Base-by-base conservation (phyloP, 2,888 invertebrate species). In the Mythimna loreyi region DNA sequence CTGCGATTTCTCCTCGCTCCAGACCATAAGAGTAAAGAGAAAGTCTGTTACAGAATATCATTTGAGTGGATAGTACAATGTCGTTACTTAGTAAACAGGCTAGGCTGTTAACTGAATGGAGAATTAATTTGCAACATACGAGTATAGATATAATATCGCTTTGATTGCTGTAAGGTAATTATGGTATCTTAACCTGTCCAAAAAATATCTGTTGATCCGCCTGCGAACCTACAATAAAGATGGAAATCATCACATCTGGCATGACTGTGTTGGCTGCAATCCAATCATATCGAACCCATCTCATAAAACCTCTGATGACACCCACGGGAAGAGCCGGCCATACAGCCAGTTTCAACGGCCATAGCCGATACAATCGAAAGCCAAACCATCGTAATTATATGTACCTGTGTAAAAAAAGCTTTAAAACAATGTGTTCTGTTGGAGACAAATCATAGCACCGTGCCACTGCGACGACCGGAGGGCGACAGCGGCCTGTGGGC, bases 241-340 rank as follows among this genome's bases (percentile, higher is more conserved):
- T 74, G 3, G 6, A 19, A 60, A 74, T 57, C 56, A 56, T 45
- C 36, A 57, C 43, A 56, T 11, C 56, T 56, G 28, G 23, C 36
- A 23, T 25, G 11, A 28, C 40, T 40, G 40, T 40, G 25, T 58
- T 67, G 67, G 74, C 58, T 33, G 40, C 53, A 43, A 40, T n/a
- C n/a, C 43, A n/a, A 45, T 8, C 6, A 5, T 19, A 25, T 25
- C 36, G 67, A 68, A 61, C 60, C 56, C 56, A 75, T 52, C 56
- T 68, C 72, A 68, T 57, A 56, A 75, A 74, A 68, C 50, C 40
- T 60, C 30, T 47, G 40, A 75, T 50, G 25, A 47, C 16, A 68
- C 61, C 75, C 61, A 40, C 21, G 61, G 75, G 68, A 57, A 59
- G 33, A 52, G 11, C 25, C n/a, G 4, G 23, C 30, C 16, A 56